Evolutionary conservation across 2,797 vertebrate species (phyloP).

Genomic region (Rhyacichthys aspro): DNA sequence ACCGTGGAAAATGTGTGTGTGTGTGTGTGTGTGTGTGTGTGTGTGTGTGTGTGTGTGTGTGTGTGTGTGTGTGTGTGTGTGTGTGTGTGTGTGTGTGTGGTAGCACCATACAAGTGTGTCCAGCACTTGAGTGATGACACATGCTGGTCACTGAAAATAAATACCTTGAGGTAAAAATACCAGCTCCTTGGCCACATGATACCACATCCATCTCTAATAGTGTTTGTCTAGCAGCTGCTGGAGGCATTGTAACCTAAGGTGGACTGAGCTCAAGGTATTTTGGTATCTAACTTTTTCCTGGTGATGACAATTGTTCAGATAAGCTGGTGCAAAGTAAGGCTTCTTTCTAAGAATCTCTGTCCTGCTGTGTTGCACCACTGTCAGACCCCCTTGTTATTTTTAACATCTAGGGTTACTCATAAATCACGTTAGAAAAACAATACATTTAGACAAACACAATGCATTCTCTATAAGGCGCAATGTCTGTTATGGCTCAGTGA

Average conservation of each 20-base stretch:
- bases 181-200: conserved; percentile 7
- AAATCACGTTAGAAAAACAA: too few species aligned
- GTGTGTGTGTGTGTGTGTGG: conserved; percentile 6
- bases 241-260: conserved; percentile 23
- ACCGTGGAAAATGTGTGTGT: conserved; percentile 10
- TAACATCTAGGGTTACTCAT: too few species aligned
- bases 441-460: too few species aligned
- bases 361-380: too few species aligned
- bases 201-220: conserved; percentile 20
- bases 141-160: conserved; percentile 19
- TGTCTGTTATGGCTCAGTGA: too few species aligned
- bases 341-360: too few species aligned
- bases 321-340: conserved; percentile 5
- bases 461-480: too few species aligned
- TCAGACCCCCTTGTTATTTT: too few species aligned
- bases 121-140: neutral
- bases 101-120: conserved; percentile 12
- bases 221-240: conserved; percentile 23
- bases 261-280: conserved; percentile 31
- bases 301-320: conserved; percentile 35
- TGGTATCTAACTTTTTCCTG: conserved; percentile 49
- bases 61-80: too few species aligned
- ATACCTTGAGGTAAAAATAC: conserved; percentile 15
- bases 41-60: too few species aligned
- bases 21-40: too few species aligned